Evolutionary conservation across 2,888 invertebrate species (phyloP).

Genomic region (Drosophila limbata): DNA sequence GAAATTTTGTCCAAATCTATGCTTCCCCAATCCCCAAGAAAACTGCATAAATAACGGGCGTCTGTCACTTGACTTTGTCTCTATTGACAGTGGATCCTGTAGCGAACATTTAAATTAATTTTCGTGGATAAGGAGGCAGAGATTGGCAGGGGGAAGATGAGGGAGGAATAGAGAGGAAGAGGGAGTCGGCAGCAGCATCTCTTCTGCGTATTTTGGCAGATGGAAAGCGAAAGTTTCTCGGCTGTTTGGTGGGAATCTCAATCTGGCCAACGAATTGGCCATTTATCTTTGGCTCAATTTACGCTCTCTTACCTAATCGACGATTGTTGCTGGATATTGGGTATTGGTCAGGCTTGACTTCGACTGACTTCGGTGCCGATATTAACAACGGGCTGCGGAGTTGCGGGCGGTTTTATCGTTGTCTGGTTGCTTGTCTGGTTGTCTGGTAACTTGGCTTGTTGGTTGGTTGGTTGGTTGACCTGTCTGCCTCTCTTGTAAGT

Average conservation of each 20-base stretch:
- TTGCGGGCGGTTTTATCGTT: constrained; percentile 18
- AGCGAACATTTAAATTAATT: constrained; percentile 61
- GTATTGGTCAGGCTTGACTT: constrained; percentile 15
- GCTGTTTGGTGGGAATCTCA: constrained; percentile 72
- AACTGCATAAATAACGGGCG: constrained; percentile 43
- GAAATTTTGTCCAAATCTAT: constrained; percentile 23
- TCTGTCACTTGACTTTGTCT: constrained; percentile 39
- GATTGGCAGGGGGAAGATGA: neutral
- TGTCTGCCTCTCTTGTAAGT: constrained; percentile 34
- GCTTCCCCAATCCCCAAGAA: neutral
- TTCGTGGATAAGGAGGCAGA: neutral
- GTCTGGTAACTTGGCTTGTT: neutral
- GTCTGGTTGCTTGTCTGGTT: neutral
- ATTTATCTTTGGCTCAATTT: constrained; percentile 76
- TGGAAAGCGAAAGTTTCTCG: constrained; percentile 71
- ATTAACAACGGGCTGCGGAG: constrained; percentile 12
- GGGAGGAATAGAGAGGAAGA: neutral
- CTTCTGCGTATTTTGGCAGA: constrained; percentile 36
- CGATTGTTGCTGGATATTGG: constrained; percentile 22
- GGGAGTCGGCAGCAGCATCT: constrained; percentile 34
- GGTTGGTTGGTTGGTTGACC: constrained; percentile 28
- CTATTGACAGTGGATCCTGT: constrained; percentile 48
- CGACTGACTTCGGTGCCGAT: neutral
- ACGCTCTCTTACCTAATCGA: constrained; percentile 62
- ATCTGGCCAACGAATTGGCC: constrained; percentile 55